Evolutionary conservation across 2,888 invertebrate species (phyloP).

Genomic region (Noctua comes): DNA sequence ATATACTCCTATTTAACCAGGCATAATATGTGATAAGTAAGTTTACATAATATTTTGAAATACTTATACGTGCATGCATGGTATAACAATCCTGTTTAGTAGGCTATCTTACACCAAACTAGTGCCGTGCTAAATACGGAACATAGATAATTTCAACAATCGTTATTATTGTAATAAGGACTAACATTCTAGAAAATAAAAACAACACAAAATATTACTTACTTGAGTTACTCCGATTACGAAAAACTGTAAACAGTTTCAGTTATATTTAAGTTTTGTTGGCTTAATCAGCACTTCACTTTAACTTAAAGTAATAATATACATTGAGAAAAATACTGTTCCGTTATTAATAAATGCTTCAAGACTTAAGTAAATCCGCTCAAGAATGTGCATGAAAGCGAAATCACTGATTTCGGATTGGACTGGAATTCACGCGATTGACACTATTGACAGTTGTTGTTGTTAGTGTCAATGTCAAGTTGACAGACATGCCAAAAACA

Average conservation of each 20-base stretch:
- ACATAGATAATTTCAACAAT: not conserved
- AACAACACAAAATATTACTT: slow-evolving; percentile 34
- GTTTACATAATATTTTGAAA: slow-evolving; percentile 54
- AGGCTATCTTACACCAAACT: not conserved
- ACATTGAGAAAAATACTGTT: slow-evolving; percentile 48
- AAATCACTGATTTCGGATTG: too few relatives aligned
- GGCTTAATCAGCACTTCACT: slow-evolving; percentile 31
- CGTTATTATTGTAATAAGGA: not conserved
- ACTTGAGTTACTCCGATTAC: slow-evolving; percentile 21
- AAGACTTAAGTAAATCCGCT: not conserved
- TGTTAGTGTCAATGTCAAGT: slow-evolving; percentile 4
- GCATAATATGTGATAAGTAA: not conserved
- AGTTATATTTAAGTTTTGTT: not conserved
- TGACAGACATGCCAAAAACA: not conserved
- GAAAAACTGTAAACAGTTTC: not conserved
- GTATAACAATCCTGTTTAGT: not conserved
- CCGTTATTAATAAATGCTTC: slow-evolving; percentile 24
- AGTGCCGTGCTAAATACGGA: slow-evolving; percentile 11
- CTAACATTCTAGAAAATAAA: not conserved
- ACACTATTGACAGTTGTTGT: not conserved
- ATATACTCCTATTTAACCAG: not conserved
- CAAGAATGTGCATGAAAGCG: not conserved
- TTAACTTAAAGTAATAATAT: slow-evolving; percentile 28
- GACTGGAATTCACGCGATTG: slow-evolving; percentile 5
- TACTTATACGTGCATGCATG: not conserved